These are phyloP conservation scores for Antennarius maculatus DNA, from an alignment of 2,797 vertebrate species.

Conservation along the genomic window DNA sequence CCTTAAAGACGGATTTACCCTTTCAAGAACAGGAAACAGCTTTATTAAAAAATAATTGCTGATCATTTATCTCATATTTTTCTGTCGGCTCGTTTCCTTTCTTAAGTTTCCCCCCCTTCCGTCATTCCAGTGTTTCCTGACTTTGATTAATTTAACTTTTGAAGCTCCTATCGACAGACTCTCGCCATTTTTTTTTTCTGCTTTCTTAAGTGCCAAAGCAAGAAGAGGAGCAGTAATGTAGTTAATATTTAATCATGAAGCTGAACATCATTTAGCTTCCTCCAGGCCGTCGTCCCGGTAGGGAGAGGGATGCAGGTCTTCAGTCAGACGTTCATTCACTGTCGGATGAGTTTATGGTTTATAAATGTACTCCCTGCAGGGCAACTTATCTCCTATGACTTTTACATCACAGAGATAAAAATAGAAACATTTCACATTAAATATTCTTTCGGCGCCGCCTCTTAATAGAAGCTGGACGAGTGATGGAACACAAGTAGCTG, in stretches of 20 bases:
- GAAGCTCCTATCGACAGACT: background rate
- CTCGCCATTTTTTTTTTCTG: constrained; percentile 14
- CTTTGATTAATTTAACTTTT: background rate
- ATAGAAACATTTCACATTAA: constrained; percentile 49
- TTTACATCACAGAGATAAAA: constrained; percentile 32
- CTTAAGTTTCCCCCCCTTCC: background rate
- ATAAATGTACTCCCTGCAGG: constrained; percentile 33
- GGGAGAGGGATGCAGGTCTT: constrained; percentile 19
- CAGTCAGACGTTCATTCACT: too few species aligned
- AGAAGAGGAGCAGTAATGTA: constrained; percentile 52
- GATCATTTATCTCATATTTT: background rate
- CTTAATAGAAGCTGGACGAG: constrained; percentile 2
- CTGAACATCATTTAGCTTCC: constrained; percentile 53
- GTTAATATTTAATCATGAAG: constrained; percentile 68
- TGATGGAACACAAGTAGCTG: background rate
- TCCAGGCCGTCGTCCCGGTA: constrained; percentile 31
- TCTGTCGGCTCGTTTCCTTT: background rate
- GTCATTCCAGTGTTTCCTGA: background rate
- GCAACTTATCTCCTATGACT: constrained; percentile 34
- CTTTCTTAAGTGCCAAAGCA: constrained; percentile 25
- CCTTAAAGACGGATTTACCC: constrained; percentile 20
- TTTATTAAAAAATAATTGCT: constrained; percentile 15
- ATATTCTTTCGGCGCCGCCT: constrained; percentile 38
- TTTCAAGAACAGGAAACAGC: constrained; percentile 23
- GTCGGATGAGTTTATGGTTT: too few species aligned